Evolutionary conservation across 2,888 invertebrate genomes (phyloP).

Genomic region (Graphium colonna): DNA sequence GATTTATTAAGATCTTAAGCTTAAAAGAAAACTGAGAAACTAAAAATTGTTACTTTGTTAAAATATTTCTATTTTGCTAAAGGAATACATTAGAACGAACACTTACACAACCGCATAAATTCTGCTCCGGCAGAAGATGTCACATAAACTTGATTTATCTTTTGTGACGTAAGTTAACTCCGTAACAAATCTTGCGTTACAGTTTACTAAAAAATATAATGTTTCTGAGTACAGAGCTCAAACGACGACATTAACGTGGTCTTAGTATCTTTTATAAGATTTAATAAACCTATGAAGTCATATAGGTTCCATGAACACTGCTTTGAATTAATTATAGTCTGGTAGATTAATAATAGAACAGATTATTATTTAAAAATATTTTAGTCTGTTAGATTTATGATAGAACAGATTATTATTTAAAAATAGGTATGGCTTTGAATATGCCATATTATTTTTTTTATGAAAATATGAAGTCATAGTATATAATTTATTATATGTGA

Average conservation of each 20-base stretch:
- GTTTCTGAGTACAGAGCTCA: constrained; percentile 13
- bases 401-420: no score
- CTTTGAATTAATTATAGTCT: no score
- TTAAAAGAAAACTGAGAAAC: background rate
- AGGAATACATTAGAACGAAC: constrained; percentile 55
- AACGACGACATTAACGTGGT: constrained; percentile 13
- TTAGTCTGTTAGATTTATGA: no score
- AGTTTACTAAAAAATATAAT: constrained; percentile 36
- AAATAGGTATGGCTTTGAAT: no score
- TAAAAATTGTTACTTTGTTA: constrained; percentile 36
- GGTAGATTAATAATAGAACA: no score
- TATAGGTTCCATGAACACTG: no score
- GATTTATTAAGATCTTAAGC: no score
- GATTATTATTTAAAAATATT: no score
- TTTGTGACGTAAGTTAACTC: constrained; percentile 61
- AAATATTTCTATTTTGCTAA: constrained; percentile 46
- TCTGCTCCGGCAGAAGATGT: constrained; percentile 62
- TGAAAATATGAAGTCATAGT: no score
- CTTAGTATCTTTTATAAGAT: background rate
- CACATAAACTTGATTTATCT: constrained; percentile 78
- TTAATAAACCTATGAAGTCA: no score
- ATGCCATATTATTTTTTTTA: no score
- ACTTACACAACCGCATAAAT: constrained; percentile 65
- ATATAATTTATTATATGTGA: no score
- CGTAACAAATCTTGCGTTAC: constrained; percentile 58